Conservation (phyloP, 2,113 vertebrate genomes). For the Proteles cristata region DNA sequence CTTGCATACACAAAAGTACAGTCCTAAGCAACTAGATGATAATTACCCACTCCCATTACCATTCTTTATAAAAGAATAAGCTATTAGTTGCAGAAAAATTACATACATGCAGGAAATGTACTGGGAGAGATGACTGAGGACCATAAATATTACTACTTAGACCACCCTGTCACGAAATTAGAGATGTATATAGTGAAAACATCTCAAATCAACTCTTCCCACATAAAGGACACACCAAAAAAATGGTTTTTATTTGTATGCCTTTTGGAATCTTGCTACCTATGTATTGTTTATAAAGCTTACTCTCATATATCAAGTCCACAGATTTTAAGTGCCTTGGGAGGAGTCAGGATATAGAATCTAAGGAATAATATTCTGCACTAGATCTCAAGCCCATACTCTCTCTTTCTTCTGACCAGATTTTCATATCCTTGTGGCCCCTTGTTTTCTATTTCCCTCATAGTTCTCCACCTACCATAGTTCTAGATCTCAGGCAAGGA, state of each 20-base stretch:
- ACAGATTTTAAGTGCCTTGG: background rate
- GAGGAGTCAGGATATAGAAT: background rate
- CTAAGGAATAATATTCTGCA: background rate
- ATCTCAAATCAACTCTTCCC: background rate
- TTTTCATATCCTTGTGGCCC: background rate
- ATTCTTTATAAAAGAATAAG: constrained; percentile 54
- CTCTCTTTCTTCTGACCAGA: background rate
- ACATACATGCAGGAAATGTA: background rate
- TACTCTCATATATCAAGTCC: background rate
- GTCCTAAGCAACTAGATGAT: constrained; percentile 20
- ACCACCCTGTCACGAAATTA: constrained; percentile 2
- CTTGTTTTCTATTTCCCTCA: background rate
- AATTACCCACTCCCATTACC: constrained; percentile 12
- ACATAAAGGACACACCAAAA: background rate
- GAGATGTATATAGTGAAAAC: background rate
- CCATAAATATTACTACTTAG: background rate
- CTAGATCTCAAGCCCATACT: background rate
- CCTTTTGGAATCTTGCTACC: background rate
- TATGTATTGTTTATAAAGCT: background rate
- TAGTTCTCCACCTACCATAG: background rate
- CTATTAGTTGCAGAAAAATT: constrained; percentile 47
- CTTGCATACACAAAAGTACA: constrained; percentile 43
- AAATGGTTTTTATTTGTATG: background rate
- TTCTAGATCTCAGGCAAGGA: background rate
- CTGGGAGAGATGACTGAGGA: background rate